These are phyloP conservation scores for Struthio camelus DNA, from an alignment of 2,113 vertebrate genomes.

Conservation along the genomic window DNA sequence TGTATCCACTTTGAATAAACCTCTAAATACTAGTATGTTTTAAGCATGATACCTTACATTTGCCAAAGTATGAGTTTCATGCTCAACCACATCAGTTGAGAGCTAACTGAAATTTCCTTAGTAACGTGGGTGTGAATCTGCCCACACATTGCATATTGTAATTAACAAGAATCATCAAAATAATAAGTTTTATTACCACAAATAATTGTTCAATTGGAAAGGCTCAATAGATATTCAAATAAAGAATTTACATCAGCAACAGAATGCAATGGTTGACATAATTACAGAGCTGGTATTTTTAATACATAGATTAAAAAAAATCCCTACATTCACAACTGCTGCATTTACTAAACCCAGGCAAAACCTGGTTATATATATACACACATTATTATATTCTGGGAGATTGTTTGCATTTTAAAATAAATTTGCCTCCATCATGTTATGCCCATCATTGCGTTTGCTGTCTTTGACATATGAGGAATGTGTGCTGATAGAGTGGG, in stretches of 20 bases:
- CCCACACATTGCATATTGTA: neutral
- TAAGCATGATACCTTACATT: conserved; percentile 16
- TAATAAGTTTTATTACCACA: neutral
- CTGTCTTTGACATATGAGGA: neutral
- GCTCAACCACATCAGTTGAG: neutral
- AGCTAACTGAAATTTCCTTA: neutral
- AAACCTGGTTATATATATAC: neutral
- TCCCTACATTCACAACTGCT: neutral
- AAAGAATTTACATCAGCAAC: neutral
- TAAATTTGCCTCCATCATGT: neutral
- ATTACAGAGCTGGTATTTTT: neutral
- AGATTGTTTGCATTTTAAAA: neutral
- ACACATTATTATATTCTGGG: neutral
- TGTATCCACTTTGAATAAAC: conserved; percentile 40
- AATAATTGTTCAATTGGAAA: neutral
- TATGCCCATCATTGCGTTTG: neutral
- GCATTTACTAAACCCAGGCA: neutral
- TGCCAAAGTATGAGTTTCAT: neutral
- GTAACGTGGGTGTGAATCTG: neutral
- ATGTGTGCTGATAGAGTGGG: neutral
- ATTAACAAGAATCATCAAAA: neutral
- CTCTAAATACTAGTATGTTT: neutral
- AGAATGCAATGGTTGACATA: neutral
- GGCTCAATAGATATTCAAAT: neutral
- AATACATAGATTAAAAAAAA: neutral